Base-by-base conservation (phyloP, 1,140 invertebrate species). In the Kradibia gibbosae region DNA sequence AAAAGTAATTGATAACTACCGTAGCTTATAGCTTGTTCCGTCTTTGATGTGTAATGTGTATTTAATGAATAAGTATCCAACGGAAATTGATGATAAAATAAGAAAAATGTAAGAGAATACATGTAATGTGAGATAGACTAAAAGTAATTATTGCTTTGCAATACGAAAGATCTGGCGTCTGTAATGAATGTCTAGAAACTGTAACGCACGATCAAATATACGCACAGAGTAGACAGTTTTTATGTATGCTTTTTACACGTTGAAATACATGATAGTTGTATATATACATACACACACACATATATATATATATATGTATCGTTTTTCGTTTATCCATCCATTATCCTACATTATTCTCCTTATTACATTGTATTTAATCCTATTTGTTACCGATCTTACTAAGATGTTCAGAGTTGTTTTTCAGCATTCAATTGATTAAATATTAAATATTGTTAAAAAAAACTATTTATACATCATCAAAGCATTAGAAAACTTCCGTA, bases 181-280 rank as follows among this genome's bases (percentile, higher is more conserved):
- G 62, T 65, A 67, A 25, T 25, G 11, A 76, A 31, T 36, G 25
- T n/a, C 15, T 28, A 71, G 22, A 20, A 11, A 55, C 28, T 70
- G 34, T 50, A 36, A 78, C 45, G 11, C 77, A 25, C 77, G 62
- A 50, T 55, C 2, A 71, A 78, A 42, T 71, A 71, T 39, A 70
- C 50, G 50, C 75, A 50, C 60, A 50, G 34, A 53, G 25, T 34
- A 73, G 20, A 70, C 65, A 77, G 80, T 74, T 80, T 77, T 67
- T 71, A 77, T 81, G 80, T 81, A 81, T 72, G 62, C n/a, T 77
- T 28, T 76, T 76, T 73, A 50, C 34, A 81, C 48, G 25, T 57
- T 81, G 50, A 77, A 81, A 81, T 77, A 81, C 28, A 81, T 60
- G 71, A 65, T 71, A 39, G 50, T 65, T 55, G 13, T 70, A 60